Conservation (phyloP, 2,888 invertebrate species). For the Scelioninae gen. 2 region DNA sequence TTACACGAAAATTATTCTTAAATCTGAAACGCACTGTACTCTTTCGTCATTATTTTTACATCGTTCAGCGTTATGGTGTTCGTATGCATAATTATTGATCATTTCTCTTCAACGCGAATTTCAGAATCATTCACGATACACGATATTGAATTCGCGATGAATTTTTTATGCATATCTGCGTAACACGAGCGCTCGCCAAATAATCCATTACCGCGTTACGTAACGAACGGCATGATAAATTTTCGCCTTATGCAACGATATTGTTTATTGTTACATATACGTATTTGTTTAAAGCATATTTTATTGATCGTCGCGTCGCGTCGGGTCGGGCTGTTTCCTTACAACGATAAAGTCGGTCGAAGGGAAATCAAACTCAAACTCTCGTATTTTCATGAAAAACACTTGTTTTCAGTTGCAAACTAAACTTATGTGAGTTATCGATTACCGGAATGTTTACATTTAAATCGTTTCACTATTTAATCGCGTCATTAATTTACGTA, state of each 20-base stretch:
- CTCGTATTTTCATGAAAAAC: conserved; percentile 12
- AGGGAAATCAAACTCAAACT: conserved; percentile 17
- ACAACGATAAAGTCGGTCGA: conserved; percentile 17
- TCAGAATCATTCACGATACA: conserved; percentile 28
- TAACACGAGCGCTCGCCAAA: conserved; percentile 1
- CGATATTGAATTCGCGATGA: conserved; percentile 21
- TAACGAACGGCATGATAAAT: conserved; percentile 20
- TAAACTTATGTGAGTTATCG: conserved; percentile 18
- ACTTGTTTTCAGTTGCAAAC: conserved; percentile 27
- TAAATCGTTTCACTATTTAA: conserved; percentile 4
- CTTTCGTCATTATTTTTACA: too few relatives aligned
- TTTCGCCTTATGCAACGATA: conserved; percentile 5
- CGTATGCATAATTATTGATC: too few relatives aligned
- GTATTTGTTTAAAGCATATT: not conserved
- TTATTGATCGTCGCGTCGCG: too few relatives aligned
- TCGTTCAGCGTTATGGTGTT: too few relatives aligned
- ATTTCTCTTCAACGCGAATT: too few relatives aligned
- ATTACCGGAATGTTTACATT: conserved; percentile 9
- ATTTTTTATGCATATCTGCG: conserved; percentile 25
- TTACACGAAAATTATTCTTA: too few relatives aligned
- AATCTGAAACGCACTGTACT: too few relatives aligned
- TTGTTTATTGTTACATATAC: conserved; percentile 18
- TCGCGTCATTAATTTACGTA: conserved; percentile 1
- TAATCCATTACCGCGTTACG: conserved; percentile 28
- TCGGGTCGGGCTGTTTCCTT: conserved; percentile 19